Base-by-base conservation (phyloP, 1,140 invertebrate species). In the Glossosoma conforme region DNA sequence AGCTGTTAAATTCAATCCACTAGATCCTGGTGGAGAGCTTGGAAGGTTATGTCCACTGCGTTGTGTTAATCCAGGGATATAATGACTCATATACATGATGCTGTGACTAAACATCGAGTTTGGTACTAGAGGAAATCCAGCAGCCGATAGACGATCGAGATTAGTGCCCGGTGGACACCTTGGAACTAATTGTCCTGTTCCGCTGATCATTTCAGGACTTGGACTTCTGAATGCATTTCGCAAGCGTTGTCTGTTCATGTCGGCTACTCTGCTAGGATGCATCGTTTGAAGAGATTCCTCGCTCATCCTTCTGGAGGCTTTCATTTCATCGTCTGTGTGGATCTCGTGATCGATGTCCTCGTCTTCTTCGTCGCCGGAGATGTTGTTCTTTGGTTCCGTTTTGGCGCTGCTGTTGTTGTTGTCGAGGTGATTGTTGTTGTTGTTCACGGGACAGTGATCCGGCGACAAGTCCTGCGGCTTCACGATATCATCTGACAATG, bases 71-170 rank as follows among this genome's bases (percentile, higher is more conserved):
- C 77, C 77, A 35, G 80, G 84, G 62, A 88, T 85, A 64, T 91
- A 91, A 62, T 89, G 88, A 58, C 86, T 89, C 89, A 93, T 91
- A 65, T 91, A 91, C 86, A 91, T 90, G 59, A 92, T 89, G 49
- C 85, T 85, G 62, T 90, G 89, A 32, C 81, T 78, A 66, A 91
- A 90, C 83, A 91, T 87, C 1, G 85, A 84, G 63, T 88, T 89
- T 25, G 86, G 86, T 1, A 89, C 84, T 65, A 91, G 73, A 2
- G 87, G 86, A 63, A 90, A 89, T 18, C 79, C 78, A 3, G 79
- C 72, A 21, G 72, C 72, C 10, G 70, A 66, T 41, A 82, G 61
- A 13, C 79, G 76, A 52, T 74, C 77, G 18, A 72, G 55, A 25
- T 41, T 72, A 61, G 49, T 40, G 36, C 56, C 61, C 2, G 62